phyloP scores from a whole-genome alignment of 1,140 invertebrate species.

The Drosophila setifemur region DNA sequence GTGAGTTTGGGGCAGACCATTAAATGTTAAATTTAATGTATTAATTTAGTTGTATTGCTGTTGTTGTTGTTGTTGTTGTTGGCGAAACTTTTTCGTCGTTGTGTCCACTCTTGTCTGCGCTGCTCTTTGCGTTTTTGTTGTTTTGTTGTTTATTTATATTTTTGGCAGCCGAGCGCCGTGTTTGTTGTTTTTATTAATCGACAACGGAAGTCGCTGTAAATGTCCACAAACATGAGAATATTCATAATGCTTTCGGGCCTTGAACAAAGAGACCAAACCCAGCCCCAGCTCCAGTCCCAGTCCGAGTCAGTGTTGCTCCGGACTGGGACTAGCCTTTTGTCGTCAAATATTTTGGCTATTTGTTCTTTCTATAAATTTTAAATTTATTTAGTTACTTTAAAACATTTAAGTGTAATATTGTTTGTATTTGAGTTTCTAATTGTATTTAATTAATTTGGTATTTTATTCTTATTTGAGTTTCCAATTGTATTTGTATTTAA shows the following conservation, averaged over 20 bases:
- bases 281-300: background rate
- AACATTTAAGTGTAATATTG: too few relatives aligned
- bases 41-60: conserved; percentile 46
- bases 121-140: too few relatives aligned
- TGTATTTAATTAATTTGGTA: too few relatives aligned
- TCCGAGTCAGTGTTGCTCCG: too few relatives aligned
- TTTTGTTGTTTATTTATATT: too few relatives aligned
- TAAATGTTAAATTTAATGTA: conserved; percentile 62
- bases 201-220: conserved; percentile 74
- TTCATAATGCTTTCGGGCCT: conserved; percentile 44
- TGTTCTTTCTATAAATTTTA: too few relatives aligned
- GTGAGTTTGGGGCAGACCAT: conserved; percentile 27
- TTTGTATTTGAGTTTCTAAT: too few relatives aligned
- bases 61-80: conserved; percentile 8
- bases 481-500: too few relatives aligned
- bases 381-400: too few relatives aligned
- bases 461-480: too few relatives aligned
- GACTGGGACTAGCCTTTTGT: too few relatives aligned
- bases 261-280: background rate
- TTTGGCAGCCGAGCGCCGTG: conserved; percentile 11
- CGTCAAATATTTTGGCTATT: too few relatives aligned
- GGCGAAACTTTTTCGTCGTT: conserved; percentile 1
- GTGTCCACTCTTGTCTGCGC: conserved; percentile 19
- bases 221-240: conserved; percentile 77
- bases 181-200: conserved; percentile 69